Conservation (phyloP, 2,888 invertebrate species). For the Hypomecis punctinalis region DNA sequence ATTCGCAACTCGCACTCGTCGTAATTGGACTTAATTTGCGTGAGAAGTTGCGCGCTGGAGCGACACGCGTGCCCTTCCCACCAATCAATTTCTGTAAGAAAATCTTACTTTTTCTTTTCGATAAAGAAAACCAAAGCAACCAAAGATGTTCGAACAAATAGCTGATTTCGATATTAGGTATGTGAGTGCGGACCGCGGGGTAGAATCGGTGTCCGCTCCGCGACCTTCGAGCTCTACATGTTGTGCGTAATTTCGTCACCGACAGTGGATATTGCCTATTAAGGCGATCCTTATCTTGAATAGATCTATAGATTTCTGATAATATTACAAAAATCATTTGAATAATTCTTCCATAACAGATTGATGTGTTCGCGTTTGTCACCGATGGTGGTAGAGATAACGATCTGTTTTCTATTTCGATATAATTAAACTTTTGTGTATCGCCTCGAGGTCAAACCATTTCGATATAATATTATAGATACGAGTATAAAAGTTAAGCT, state of each 20-base stretch:
- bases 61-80: constrained; percentile 5
- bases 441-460: neutral
- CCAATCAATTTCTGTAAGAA: too few relatives aligned
- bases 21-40: constrained; percentile 52
- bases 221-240: neutral
- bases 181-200: too few relatives aligned
- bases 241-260: neutral
- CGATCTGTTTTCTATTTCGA: neutral
- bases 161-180: too few relatives aligned
- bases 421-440: neutral
- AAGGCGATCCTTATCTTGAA: neutral
- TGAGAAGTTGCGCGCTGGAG: constrained; percentile 46
- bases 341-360: neutral
- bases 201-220: neutral
- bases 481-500: too few relatives aligned
- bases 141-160: too few relatives aligned
- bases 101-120: too few relatives aligned
- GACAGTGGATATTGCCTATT: neutral
- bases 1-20: constrained; percentile 43
- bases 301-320: constrained; percentile 1
- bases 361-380: neutral
- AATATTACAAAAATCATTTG: neutral
- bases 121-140: too few relatives aligned
- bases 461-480: too few relatives aligned
- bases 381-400: neutral